These are phyloP conservation scores for Lasiurus cinereus DNA, from an alignment of 2,113 vertebrate species.

Conservation along the genomic window DNA sequence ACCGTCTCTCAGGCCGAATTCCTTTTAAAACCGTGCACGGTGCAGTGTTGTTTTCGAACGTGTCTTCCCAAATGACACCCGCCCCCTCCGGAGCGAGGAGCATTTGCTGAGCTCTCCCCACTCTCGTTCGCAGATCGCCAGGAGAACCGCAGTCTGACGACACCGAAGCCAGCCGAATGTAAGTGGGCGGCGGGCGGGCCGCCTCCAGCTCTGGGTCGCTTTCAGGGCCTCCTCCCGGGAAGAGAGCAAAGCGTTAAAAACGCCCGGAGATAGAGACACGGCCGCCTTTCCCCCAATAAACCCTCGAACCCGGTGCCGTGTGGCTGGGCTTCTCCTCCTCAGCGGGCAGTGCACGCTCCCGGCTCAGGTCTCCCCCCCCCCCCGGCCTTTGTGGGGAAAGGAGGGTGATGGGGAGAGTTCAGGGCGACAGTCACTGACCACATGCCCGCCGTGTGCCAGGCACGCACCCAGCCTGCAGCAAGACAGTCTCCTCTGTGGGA, in stretches of 20 bases:
- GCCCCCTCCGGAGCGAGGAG: neutral
- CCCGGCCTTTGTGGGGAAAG: neutral
- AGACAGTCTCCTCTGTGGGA: neutral
- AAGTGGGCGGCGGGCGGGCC: constrained; percentile 86
- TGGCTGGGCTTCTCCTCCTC: neutral
- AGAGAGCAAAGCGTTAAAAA: neutral
- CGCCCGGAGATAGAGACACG: neutral
- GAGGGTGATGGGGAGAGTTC: neutral
- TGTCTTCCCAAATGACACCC: constrained; percentile 38
- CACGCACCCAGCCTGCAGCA: neutral
- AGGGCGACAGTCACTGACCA: neutral
- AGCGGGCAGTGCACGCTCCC: neutral
- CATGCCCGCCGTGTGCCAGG: neutral
- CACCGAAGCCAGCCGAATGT: constrained; percentile 98
- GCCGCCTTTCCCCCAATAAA: neutral
- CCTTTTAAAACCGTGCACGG: neutral
- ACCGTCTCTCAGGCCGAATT: constrained; percentile 13
- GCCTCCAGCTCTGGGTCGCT: neutral
- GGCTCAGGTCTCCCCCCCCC: neutral
- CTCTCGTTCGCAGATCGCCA: constrained; percentile 92
- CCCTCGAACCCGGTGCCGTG: neutral
- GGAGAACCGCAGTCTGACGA: constrained; percentile 91
- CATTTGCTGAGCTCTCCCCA: constrained; percentile 66
- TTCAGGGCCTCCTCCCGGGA: neutral
- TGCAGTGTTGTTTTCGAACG: constrained; percentile 44